These are phyloP conservation scores for Triplophysa dalaica DNA, from an alignment of 2,113 vertebrate species.

Conservation along the genomic window DNA sequence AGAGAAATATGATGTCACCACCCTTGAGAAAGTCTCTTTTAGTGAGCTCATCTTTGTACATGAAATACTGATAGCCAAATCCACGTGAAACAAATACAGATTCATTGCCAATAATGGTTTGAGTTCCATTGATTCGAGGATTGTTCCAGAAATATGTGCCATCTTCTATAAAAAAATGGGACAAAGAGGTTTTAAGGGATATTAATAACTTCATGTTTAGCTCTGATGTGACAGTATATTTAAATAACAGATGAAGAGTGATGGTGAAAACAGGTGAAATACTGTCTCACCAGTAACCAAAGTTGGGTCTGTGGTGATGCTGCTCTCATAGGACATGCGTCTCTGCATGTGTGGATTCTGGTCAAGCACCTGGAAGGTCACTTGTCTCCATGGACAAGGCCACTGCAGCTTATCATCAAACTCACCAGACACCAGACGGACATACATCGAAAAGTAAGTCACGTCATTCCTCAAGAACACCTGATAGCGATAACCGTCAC, in stretches of 20 bases:
- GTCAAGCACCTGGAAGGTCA: constrained; percentile 74
- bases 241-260: too few relatives aligned
- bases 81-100: constrained; percentile 61
- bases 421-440: constrained; percentile 76
- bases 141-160: constrained; percentile 67
- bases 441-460: constrained; percentile 62
- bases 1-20: constrained; percentile 70
- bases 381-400: constrained; percentile 80
- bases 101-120: constrained; percentile 71
- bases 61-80: constrained; percentile 35
- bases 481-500: constrained; percentile 80
- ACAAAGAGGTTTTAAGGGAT: not conserved
- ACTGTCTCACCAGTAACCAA: not conserved
- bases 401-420: constrained; percentile 78
- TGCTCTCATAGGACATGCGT: constrained; percentile 76
- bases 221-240: too few relatives aligned
- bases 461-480: constrained; percentile 2
- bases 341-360: constrained; percentile 75
- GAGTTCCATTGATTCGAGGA: constrained; percentile 70
- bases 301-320: constrained; percentile 74
- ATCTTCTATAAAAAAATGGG: not conserved
- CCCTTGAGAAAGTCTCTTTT: constrained; percentile 79
- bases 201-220: too few relatives aligned
- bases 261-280: too few relatives aligned
- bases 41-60: constrained; percentile 67